Conservation (phyloP, 2,888 invertebrate species). For the Matsumyia berberina region DNA sequence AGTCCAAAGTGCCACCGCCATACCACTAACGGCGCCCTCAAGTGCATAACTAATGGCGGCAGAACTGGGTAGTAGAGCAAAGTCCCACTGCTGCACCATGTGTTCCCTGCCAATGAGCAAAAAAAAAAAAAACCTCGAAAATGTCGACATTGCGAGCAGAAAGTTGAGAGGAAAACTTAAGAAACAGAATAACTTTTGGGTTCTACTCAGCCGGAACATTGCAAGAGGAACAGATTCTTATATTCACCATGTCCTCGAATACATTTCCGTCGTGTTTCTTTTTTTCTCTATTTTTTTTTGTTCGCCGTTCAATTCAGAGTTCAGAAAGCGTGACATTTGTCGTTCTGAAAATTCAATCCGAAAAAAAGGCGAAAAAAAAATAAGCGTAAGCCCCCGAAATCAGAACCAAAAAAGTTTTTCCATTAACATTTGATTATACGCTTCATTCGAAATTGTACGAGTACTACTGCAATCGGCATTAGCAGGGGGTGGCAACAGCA, state of each 20-base stretch:
- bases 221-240: constrained; percentile 54
- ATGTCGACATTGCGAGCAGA: constrained; percentile 59
- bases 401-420: constrained; percentile 71
- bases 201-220: constrained; percentile 74
- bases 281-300: constrained; percentile 20
- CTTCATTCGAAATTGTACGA: constrained; percentile 58
- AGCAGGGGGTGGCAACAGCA: too few species aligned
- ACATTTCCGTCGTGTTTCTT: constrained; percentile 5
- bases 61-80: constrained; percentile 42
- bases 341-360: constrained; percentile 55
- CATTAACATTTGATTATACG: constrained; percentile 76
- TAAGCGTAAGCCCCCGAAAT: constrained; percentile 53
- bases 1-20: constrained; percentile 49
- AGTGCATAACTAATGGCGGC: constrained; percentile 63
- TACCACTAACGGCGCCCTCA: constrained; percentile 16
- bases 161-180: constrained; percentile 61
- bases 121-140: constrained; percentile 45
- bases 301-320: constrained; percentile 72
- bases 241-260: constrained; percentile 52
- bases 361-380: constrained; percentile 27
- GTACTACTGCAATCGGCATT: constrained; percentile 10
- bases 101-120: constrained; percentile 47
- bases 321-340: constrained; percentile 77
- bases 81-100: constrained; percentile 72
- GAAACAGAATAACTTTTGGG: constrained; percentile 72